Conservation (phyloP, 2,797 vertebrate genomes). For the Selene dorsalis region DNA sequence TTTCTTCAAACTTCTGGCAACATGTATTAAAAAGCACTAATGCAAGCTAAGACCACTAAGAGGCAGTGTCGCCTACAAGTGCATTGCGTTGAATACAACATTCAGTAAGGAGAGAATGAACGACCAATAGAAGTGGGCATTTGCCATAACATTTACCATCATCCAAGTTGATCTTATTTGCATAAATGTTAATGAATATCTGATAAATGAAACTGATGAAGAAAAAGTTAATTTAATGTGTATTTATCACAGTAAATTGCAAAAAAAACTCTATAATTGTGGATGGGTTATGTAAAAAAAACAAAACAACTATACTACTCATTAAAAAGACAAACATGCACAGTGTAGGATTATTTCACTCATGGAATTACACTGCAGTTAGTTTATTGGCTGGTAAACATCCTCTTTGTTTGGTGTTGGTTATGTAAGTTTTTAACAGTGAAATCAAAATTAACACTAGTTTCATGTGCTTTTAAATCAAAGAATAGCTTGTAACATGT, state of each 20-base stretch:
- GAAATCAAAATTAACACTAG: background rate
- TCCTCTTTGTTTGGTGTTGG: background rate
- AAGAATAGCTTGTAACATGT: background rate
- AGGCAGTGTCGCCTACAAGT: conserved; percentile 58
- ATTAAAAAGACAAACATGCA: background rate
- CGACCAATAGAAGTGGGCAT: background rate
- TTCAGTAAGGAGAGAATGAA: background rate
- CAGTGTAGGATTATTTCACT: background rate
- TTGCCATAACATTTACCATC: background rate
- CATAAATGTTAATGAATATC: background rate
- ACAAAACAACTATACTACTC: no score
- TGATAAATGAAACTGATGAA: background rate
- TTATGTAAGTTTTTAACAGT: background rate
- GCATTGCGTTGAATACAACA: background rate
- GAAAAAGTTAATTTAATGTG: background rate
- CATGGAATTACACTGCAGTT: background rate
- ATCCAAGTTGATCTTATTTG: background rate
- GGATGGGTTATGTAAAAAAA: background rate
- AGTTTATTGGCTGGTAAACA: background rate
- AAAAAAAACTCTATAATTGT: background rate
- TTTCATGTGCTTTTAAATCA: background rate
- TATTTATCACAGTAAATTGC: background rate
- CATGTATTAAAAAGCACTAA: conserved; percentile 34
- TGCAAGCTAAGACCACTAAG: conserved; percentile 47
- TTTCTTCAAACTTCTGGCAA: conserved; percentile 39